Conservation (phyloP, 2,797 vertebrate species). For the Centropyge bicolor region DNA sequence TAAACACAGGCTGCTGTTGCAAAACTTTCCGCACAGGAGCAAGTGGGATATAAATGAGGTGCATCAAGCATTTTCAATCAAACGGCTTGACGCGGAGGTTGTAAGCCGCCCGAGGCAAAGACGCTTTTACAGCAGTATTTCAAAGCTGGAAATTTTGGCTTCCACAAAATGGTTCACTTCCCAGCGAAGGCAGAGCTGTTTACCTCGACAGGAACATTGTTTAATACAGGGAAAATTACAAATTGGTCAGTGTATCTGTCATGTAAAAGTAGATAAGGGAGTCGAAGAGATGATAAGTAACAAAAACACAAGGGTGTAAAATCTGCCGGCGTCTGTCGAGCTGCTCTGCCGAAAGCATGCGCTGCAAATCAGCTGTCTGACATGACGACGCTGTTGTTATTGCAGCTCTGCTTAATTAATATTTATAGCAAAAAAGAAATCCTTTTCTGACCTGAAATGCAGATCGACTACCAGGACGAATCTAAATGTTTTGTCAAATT, state of each 20-base stretch:
- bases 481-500: constrained; percentile 27
- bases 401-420: constrained; percentile 7
- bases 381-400: constrained; percentile 1
- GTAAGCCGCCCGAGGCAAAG: constrained; percentile 30
- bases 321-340: background rate
- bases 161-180: constrained; percentile 13
- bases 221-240: constrained; percentile 8
- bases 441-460: constrained; percentile 8
- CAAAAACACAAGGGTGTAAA: constrained; percentile 32
- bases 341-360: background rate
- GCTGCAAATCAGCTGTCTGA: background rate
- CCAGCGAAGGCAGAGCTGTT: constrained; percentile 15
- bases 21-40: constrained; percentile 7
- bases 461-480: constrained; percentile 6
- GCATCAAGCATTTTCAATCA: constrained; percentile 39
- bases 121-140: constrained; percentile 22
- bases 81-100: constrained; percentile 32
- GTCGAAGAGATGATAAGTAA: constrained; percentile 17
- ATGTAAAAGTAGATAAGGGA: constrained; percentile 30
- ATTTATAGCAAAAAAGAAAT: constrained; percentile 15
- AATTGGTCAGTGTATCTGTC: constrained; percentile 17
- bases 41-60: constrained; percentile 26
- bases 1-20: background rate
- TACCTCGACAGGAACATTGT: constrained; percentile 37
- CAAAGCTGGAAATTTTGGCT: constrained; percentile 47